Evolutionary conservation across 2,888 invertebrate species (phyloP), one percentile per base, ranked within the genome.

Genomic region (Xylocampa areola): DNA sequence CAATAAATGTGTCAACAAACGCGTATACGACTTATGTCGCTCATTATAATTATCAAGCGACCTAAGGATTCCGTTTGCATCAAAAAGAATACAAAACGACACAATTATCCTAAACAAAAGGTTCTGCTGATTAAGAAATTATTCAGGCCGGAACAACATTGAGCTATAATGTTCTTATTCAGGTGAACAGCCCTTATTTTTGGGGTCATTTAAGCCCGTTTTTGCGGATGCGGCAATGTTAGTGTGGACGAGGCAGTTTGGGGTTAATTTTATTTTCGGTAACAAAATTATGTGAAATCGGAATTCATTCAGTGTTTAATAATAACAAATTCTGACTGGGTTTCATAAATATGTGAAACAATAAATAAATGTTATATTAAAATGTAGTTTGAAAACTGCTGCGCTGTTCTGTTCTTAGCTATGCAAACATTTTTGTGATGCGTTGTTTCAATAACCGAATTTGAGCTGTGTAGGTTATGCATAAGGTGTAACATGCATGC

Each of bases 71-170:
- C 84, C 68, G 75, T 85, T 82, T 85, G 77, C 68, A 43, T 48
- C 69, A 70, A 63, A 57, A 70, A 70, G 88, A 91, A 92, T 90
- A 77, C 69, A 59, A 79, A 89, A 91, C 81, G 83, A 83, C 71
- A 83, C 83, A 87, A 89, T 91, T 89, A 91, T 79, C 72, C 66
- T 69, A 81, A 86, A 90, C 89, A 90, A 89, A 90, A 58, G 87
- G 85, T 82, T 70, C 4, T 76, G 81, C 83, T 89, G 85, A 90
- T 90, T 88, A 89, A 87, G 84, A 87, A 86, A 90, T 88, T 87
- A 89, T 86, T 81, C 72, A 72, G 74, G 68, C 55, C 51, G 60
- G 52, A 68, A 48, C 72, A 81, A 76, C 77, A 48, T 16, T 79
- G 77, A 79, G 76, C 70, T 73, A 65, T 78, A 80, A 52, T 54